These are phyloP conservation scores for Nomada fucata DNA, from an alignment of 2,888 invertebrate genomes.

Conservation along the genomic window DNA sequence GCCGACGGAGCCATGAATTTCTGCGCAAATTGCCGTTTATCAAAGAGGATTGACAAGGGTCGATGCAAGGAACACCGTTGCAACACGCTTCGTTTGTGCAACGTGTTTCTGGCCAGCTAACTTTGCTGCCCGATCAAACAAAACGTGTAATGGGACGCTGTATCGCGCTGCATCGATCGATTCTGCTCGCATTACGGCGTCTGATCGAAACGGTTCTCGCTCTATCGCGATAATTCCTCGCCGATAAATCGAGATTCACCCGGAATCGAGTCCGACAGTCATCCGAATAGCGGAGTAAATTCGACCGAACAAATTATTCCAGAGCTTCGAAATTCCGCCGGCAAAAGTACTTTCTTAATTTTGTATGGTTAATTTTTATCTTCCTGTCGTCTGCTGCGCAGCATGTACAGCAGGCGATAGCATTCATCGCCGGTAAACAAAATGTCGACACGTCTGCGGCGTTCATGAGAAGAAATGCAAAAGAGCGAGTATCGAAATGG, in stretches of 20 bases:
- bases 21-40: conserved; percentile 44
- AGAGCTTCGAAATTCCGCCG: too few species aligned
- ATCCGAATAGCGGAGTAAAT: neutral
- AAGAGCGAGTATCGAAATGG: neutral
- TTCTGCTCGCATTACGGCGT: conserved; percentile 45
- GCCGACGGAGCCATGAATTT: conserved; percentile 28
- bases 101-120: conserved; percentile 41
- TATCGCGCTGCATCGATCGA: conserved; percentile 60
- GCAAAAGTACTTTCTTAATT: too few species aligned
- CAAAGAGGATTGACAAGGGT: conserved; percentile 13
- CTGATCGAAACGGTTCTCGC: conserved; percentile 49
- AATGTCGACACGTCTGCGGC: neutral
- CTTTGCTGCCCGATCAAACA: conserved; percentile 37
- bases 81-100: conserved; percentile 24
- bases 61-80: conserved; percentile 5
- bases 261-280: neutral
- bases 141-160: conserved; percentile 58
- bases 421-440: too few species aligned
- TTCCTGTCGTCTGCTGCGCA: too few species aligned
- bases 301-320: too few species aligned
- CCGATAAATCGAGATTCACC: neutral
- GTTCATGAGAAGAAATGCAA: neutral
- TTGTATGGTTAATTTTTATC: too few species aligned
- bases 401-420: too few species aligned
- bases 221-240: neutral